Percentiles rank a stretch among this genome's conserved stretches.
phyloP scores from a whole-genome alignment of 2,888 invertebrate species.

The Azorinus chamasolen region DNA sequence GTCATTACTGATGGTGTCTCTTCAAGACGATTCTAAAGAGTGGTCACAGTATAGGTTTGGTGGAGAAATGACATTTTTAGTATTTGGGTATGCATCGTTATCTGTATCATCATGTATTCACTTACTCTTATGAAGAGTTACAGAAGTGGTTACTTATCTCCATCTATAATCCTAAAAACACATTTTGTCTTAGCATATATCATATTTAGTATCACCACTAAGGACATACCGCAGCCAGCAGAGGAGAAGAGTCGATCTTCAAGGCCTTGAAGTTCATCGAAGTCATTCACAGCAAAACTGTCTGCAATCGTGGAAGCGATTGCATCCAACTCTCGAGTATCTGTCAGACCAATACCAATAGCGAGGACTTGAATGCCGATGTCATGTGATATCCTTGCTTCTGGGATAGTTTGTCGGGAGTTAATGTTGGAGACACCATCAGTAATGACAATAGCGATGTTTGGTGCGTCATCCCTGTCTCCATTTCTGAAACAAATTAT shows the following conservation, averaged over 20 bases:
- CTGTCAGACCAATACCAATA: slow-evolving; percentile 79
- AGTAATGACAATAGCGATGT: slow-evolving; percentile 80
- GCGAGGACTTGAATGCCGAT: slow-evolving; percentile 78
- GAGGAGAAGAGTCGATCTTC: slow-evolving; percentile 66
- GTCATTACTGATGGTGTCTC: no score
- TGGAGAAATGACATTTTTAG: no score
- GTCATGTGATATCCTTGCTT: slow-evolving; percentile 73
- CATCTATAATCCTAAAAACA: no score
- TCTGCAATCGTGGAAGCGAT: slow-evolving; percentile 79
- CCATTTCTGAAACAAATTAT: slow-evolving; percentile 65
- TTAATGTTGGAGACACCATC: slow-evolving; percentile 84
- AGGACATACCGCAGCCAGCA: slow-evolving; percentile 71
- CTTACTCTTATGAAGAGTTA: no score
- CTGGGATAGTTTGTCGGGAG: slow-evolving; percentile 71
- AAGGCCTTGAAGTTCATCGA: slow-evolving; percentile 72
- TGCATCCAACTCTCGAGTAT: slow-evolving; percentile 78
- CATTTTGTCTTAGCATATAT: no score
- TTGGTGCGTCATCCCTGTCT: slow-evolving; percentile 78
- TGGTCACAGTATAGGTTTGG: no score
- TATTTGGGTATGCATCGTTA: no score
- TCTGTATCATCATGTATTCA: no score
- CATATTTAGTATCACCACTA: no score
- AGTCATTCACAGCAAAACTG: slow-evolving; percentile 74
- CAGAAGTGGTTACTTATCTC: no score
- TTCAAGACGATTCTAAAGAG: no score